Evolutionary conservation across 2,888 invertebrate species (phyloP).

Genomic region (Cloeon dipterum): DNA sequence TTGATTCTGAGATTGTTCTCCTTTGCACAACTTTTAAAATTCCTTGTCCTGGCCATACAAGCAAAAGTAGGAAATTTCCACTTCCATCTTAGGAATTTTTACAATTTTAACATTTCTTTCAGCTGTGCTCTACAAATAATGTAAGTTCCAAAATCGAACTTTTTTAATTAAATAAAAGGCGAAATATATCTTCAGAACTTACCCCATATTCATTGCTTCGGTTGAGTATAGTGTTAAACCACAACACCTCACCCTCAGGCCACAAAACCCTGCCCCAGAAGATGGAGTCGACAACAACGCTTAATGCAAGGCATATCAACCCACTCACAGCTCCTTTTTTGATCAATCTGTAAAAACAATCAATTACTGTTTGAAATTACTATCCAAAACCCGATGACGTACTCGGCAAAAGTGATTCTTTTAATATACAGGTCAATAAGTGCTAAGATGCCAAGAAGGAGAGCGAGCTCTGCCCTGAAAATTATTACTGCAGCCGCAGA

Average conservation of each 20-base stretch:
- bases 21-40: no score
- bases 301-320: constrained; percentile 36
- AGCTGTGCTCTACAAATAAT: no score
- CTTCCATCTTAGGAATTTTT: no score
- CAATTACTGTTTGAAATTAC: neutral
- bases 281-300: constrained; percentile 67
- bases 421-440: constrained; percentile 51
- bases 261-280: constrained; percentile 81
- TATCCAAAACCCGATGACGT: constrained; percentile 16
- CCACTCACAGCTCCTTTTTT: constrained; percentile 51
- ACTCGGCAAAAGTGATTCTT: constrained; percentile 44
- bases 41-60: no score
- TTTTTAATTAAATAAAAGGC: no score
- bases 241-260: constrained; percentile 96
- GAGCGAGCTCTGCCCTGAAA: constrained; percentile 70
- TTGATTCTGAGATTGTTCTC: no score
- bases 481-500: constrained; percentile 77
- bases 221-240: constrained; percentile 85
- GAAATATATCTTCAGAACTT: no score
- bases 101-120: no score
- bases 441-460: constrained; percentile 68
- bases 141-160: no score
- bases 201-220: constrained; percentile 94
- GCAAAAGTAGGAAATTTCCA: no score
- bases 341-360: constrained; percentile 31